Evolutionary conservation across 2,797 vertebrate species (phyloP).

Genomic region (Eulemur coronatus): DNA sequence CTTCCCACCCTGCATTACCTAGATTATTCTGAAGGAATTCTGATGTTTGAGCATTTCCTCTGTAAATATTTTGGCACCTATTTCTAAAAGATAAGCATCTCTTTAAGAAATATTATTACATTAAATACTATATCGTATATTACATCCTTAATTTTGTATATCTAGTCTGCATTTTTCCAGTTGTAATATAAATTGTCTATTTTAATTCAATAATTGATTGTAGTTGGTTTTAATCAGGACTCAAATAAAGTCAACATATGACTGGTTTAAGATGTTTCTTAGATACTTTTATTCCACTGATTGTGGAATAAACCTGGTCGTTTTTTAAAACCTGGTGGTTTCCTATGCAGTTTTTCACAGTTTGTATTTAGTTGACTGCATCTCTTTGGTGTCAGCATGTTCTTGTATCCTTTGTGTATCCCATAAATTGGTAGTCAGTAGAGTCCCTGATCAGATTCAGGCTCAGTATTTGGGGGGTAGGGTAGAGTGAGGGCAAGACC

Average conservation of each 20-base stretch:
- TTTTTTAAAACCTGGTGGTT: neutral
- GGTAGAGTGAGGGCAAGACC: neutral
- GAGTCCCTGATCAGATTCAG: neutral
- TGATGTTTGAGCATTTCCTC: neutral
- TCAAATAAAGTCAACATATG: neutral
- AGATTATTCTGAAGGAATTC: constrained; percentile 8
- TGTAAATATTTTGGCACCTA: neutral
- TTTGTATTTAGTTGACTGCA: neutral
- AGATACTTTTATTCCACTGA: neutral
- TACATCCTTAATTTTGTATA: neutral
- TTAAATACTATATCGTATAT: neutral
- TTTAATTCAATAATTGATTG: neutral
- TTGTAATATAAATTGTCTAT: neutral
- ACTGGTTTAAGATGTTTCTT: neutral
- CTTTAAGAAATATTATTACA: neutral
- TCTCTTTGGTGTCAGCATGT: neutral
- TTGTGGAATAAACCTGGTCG: neutral
- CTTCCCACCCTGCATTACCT: neutral
- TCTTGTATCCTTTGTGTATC: neutral
- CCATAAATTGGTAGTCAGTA: neutral
- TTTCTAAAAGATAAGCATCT: neutral
- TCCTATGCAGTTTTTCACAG: neutral
- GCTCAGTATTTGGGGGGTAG: neutral
- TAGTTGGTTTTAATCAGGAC: constrained; percentile 21
- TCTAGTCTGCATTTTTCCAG: neutral